These are phyloP conservation scores for Podocnemis expansa DNA, from an alignment of 2,113 vertebrate species.

Conservation along the genomic window DNA sequence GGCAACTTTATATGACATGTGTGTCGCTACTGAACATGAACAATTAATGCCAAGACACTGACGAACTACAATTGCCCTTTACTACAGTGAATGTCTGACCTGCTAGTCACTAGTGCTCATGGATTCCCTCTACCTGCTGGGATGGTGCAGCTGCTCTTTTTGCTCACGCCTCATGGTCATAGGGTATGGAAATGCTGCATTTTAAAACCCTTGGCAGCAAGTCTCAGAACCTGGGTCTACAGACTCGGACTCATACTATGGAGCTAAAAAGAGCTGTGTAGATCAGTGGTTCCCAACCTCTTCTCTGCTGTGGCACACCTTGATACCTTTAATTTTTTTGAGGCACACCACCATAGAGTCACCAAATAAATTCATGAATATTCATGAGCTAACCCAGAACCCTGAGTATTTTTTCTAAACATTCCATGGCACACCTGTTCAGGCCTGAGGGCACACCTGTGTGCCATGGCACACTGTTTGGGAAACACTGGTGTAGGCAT, in stretches of 20 bases:
- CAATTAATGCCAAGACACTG: neutral
- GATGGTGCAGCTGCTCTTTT: conserved; percentile 4
- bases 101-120: neutral
- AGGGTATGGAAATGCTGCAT: neutral
- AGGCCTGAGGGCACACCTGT: too few relatives aligned
- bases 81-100: neutral
- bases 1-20: neutral
- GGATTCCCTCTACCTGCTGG: neutral
- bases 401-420: too few relatives aligned
- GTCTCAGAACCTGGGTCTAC: neutral
- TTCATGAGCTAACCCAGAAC: too few relatives aligned
- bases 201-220: neutral
- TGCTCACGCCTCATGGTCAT: neutral
- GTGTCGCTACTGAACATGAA: neutral
- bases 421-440: too few relatives aligned
- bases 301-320: too few relatives aligned
- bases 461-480: too few relatives aligned
- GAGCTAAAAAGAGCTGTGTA: neutral
- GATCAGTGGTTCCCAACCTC: too few relatives aligned
- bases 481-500: too few relatives aligned
- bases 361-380: too few relatives aligned
- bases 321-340: too few relatives aligned
- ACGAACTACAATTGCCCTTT: neutral
- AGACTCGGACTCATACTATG: neutral
- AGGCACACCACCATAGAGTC: too few relatives aligned